Percentiles rank a stretch among this genome's conserved stretches.
phyloP scores from a whole-genome alignment of 2,888 invertebrate genomes.

The Bimastos eiseni region DNA sequence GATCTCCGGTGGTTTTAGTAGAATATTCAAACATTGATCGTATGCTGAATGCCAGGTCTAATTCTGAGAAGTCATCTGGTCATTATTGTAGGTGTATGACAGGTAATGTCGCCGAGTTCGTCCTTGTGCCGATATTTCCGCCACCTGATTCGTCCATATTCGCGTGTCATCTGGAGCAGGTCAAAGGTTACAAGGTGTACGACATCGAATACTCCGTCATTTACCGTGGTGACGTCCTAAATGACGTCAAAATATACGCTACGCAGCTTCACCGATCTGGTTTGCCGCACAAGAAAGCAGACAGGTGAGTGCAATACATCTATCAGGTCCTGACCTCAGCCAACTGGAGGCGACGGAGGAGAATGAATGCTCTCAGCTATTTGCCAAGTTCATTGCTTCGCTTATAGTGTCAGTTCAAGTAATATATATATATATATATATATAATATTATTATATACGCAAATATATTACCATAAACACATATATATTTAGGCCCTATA shows the following conservation, averaged over 20 bases:
- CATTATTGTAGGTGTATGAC: conserved; percentile 50
- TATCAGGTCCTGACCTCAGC: not conserved
- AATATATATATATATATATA: too few species aligned
- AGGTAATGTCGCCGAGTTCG: conserved; percentile 56
- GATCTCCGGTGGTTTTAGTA: too few species aligned
- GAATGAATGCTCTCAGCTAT: too few species aligned
- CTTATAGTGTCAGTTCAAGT: too few species aligned
- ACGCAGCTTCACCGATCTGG: conserved; percentile 31
- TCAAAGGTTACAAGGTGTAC: conserved; percentile 44
- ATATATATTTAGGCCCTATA: too few species aligned
- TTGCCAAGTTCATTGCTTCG: too few species aligned
- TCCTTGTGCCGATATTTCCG: conserved; percentile 50
- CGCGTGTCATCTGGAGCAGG: conserved; percentile 45
- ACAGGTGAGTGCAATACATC: conserved; percentile 33
- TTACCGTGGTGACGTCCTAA: conserved; percentile 38
- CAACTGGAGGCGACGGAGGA: too few species aligned
- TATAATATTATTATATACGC: too few species aligned
- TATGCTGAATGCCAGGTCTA: not conserved
- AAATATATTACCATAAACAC: too few species aligned
- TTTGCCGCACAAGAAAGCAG: conserved; percentile 40
- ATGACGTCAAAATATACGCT: conserved; percentile 37
- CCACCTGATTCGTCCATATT: conserved; percentile 35
- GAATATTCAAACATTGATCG: too few species aligned
- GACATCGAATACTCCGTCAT: conserved; percentile 43
- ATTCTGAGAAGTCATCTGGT: not conserved